These are phyloP conservation scores for Dioctria rufipes DNA, from an alignment of 2,888 invertebrate species.

Conservation along the genomic window DNA sequence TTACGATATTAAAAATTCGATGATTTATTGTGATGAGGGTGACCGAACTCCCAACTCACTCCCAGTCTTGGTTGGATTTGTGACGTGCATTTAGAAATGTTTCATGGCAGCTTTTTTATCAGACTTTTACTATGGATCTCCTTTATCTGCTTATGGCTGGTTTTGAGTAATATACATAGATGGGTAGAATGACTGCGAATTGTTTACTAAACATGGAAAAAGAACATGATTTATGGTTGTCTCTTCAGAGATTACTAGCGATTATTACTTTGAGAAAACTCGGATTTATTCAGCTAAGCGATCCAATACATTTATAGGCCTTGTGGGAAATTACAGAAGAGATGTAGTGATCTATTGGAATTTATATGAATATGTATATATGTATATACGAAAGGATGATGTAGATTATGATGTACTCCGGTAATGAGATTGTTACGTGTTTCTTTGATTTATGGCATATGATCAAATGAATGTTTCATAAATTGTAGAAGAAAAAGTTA, in stretches of 20 bases:
- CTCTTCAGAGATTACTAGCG: conserved; percentile 15
- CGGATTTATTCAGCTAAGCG: neutral
- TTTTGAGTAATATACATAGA: conserved; percentile 3
- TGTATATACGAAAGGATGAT: too few relatives aligned
- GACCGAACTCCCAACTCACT: neutral
- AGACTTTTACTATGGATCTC: neutral
- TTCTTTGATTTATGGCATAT: too few relatives aligned
- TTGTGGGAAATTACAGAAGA: conserved; percentile 6
- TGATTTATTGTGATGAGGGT: conserved; percentile 22
- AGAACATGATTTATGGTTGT: conserved; percentile 7
- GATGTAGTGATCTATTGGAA: too few relatives aligned
- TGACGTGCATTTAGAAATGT: neutral
- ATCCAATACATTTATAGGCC: conserved; percentile 11
- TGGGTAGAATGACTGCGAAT: neutral
- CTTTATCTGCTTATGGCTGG: neutral
- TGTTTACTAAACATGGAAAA: conserved; percentile 5
- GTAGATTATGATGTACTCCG: too few relatives aligned
- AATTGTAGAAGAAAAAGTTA: too few relatives aligned
- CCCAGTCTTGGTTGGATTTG: neutral
- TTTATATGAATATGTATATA: too few relatives aligned
- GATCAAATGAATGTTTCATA: too few relatives aligned
- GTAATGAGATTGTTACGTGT: too few relatives aligned
- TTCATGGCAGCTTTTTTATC: neutral
- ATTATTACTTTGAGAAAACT: conserved; percentile 19
- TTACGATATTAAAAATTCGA: conserved; percentile 24